Conservation (phyloP, 2,797 vertebrate species). For the Coracias cyanogaster region DNA sequence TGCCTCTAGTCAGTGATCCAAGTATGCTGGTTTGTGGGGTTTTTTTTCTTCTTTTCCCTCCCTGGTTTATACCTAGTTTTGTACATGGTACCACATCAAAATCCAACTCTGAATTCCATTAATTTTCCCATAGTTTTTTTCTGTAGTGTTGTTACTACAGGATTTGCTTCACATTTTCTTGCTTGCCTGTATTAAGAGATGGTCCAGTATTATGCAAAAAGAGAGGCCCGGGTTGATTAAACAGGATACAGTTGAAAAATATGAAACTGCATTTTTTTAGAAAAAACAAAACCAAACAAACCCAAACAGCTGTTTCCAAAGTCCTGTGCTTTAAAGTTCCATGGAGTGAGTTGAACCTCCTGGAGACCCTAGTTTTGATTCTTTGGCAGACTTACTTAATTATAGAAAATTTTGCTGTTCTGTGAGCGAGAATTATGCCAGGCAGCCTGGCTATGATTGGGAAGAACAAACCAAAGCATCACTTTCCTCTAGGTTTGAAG, state of each 20-base stretch:
- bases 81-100: neutral
- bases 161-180: neutral
- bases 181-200: neutral
- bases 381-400: neutral
- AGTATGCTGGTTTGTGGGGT: neutral
- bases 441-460: neutral
- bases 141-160: neutral
- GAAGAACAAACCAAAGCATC: neutral
- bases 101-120: neutral
- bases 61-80: neutral
- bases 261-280: neutral
- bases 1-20: neutral
- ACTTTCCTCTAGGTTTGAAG: neutral
- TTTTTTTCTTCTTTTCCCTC: fast-evolving
- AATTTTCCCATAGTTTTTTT: neutral
- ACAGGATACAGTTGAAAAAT: neutral
- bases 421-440: fast-evolving
- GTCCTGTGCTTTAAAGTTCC: neutral
- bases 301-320: neutral
- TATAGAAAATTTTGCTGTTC: neutral
- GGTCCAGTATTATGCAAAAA: neutral
- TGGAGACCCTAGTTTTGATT: neutral
- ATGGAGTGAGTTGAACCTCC: neutral
- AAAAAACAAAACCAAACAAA: neutral
- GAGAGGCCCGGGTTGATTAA: neutral